Percentiles rank a stretch among this genome's conserved stretches.
Conservation (phyloP, 2,888 invertebrate genomes). For the Nymphalis c-album region DNA sequence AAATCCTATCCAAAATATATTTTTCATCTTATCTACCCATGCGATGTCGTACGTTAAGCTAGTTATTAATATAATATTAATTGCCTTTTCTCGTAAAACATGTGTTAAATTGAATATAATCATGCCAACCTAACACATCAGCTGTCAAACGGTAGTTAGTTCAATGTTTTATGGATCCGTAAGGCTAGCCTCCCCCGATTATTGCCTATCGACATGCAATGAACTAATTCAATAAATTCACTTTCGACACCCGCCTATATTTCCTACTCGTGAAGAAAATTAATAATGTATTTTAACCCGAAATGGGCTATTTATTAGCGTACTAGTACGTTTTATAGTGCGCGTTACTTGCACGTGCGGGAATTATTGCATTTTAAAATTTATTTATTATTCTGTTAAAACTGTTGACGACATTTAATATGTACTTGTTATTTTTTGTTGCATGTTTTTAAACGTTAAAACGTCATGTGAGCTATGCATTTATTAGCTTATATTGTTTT, state of each 20-base stretch:
- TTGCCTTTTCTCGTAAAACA: slow-evolving; percentile 3
- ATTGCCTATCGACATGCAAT: slow-evolving; percentile 37
- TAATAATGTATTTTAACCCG: slow-evolving; percentile 36
- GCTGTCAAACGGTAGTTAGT: slow-evolving; percentile 38
- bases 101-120: slow-evolving; percentile 22
- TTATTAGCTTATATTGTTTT: background rate
- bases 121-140: slow-evolving; percentile 29
- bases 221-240: slow-evolving; percentile 39
- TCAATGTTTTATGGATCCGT: slow-evolving; percentile 31
- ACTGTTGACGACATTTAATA: background rate
- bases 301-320: slow-evolving; percentile 30
- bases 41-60: too few species aligned
- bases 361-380: slow-evolving; percentile 19
- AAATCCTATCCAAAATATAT: too few species aligned
- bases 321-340: slow-evolving; percentile 18
- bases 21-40: too few species aligned
- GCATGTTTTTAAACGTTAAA: background rate
- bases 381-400: slow-evolving; percentile 15
- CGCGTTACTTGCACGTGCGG: slow-evolving; percentile 11
- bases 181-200: slow-evolving; percentile 30
- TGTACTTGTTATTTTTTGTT: background rate
- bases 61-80: slow-evolving; percentile 4
- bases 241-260: slow-evolving; percentile 31
- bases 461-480: background rate
- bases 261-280: slow-evolving; percentile 31